Conservation (phyloP, 2,113 vertebrate genomes). For the Taxidea taxus region DNA sequence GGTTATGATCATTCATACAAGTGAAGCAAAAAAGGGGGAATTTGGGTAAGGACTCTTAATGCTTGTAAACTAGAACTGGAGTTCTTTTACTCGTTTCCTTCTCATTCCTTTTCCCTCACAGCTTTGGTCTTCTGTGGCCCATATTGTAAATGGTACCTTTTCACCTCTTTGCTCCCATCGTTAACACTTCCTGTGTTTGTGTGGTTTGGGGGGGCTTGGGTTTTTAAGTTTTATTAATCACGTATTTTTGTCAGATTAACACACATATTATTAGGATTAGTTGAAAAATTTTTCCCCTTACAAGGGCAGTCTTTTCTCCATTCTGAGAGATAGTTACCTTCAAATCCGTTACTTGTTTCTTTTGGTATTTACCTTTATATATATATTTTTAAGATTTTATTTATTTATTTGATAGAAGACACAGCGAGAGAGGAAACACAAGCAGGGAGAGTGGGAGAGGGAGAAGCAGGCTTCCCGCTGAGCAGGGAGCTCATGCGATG, state of each 20-base stretch:
- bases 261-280: not conserved
- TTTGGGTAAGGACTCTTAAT: not conserved
- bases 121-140: not conserved
- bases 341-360: not conserved
- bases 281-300: not conserved
- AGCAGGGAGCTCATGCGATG: no score
- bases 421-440: no score
- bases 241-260: not conserved
- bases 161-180: not conserved
- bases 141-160: not conserved
- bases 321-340: not conserved
- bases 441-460: no score
- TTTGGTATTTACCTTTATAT: not conserved
- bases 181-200: not conserved
- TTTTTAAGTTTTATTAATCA: not conserved
- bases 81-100: slow-evolving; percentile 7
- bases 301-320: not conserved
- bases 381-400: not conserved
- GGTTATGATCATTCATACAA: not conserved
- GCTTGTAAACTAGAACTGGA: not conserved
- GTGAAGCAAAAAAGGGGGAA: not conserved
- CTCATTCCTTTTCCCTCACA: not conserved
- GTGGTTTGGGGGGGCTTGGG: not conserved
- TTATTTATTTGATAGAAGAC: no score
- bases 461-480: no score